Evolutionary conservation across 1,140 invertebrate species (phyloP), one percentile per base, ranked within the genome.

Genomic region (Aphidius gifuensis): DNA sequence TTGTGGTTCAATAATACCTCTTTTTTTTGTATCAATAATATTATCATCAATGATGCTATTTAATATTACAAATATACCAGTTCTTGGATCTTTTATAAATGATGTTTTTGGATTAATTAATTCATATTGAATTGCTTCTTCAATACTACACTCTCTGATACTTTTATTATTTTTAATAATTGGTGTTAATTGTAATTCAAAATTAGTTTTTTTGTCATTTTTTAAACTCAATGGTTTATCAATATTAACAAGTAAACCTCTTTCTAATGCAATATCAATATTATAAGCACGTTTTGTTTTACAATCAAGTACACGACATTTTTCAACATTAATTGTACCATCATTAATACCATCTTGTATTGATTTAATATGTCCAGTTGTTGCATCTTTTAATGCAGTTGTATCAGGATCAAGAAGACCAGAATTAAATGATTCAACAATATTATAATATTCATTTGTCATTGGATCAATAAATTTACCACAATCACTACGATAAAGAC

Each of bases 381-480:
- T 77, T 23, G 88, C 85, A 74, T 96, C 92, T 76, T 89, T 90
- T 6, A 94, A 80, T 40, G 87, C 86, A 1, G 91, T 91, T 21
- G 87, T 89, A 39, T 88, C 84, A 0, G 87, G 85, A 82, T 94
- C 89, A 50, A 97, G 83, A 2, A 95, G 82, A 59, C 88, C 87
- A 43, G 77, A 82, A 67, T 86, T 80, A 47, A 97, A 85, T 2
- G 92, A 90, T 71, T 89, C 85, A 23, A 83, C 80, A 2, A 94
- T 71, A 71, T 92, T 86, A 47, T 91, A 75, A 68, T 84, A 87
- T 69, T 90, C 86, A 38, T 89, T 90, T 6, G 84, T 84, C 21
- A 78, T 80, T 4, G 92, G 91, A 82, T 93, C 90, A 8, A 88
- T 84, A 68, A 96, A 90, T 74, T 89, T 87, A 32, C 92, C 92